Conservation (phyloP, 2,797 vertebrate species). For the Rhabdophis nuchalis region DNA sequence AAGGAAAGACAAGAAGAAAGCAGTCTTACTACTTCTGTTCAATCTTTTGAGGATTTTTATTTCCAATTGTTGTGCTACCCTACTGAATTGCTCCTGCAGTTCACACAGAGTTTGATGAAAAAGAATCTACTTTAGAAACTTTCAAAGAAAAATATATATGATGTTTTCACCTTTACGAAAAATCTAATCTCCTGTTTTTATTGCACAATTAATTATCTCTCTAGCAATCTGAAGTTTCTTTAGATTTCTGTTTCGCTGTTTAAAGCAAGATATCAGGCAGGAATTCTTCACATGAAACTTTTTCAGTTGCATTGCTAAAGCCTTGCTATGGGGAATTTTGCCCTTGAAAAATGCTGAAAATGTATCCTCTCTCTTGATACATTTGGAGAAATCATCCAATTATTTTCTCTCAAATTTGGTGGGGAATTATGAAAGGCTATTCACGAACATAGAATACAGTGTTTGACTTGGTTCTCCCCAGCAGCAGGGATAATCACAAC, state of each 20-base stretch:
- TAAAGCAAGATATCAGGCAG: not conserved
- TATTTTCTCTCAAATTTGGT: not conserved
- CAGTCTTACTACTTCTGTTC: not conserved
- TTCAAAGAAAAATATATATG: not conserved
- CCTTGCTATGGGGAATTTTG: not conserved
- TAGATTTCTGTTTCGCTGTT: not conserved
- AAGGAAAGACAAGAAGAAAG: not conserved
- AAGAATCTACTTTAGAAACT: not conserved
- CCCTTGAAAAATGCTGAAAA: not conserved
- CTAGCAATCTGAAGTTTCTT: not conserved
- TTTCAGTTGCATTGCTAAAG: not conserved
- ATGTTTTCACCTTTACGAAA: not conserved
- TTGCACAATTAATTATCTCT: not conserved
- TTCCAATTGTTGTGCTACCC: not conserved
- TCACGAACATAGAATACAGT: not conserved
- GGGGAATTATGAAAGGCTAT: not conserved
- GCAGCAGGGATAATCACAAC: not conserved
- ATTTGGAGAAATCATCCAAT: not conserved
- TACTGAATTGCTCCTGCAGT: not conserved
- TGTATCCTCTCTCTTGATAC: not conserved
- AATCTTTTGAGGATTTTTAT: not conserved
- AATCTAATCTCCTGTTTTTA: not conserved
- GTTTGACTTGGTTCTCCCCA: not conserved
- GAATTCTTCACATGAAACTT: not conserved
- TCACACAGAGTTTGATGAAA: not conserved